A percentile compares a stretch with the other conserved stretches of the same genome.
Conservation (phyloP, 2,797 vertebrate genomes). For the Apogon hyalosoma region DNA sequence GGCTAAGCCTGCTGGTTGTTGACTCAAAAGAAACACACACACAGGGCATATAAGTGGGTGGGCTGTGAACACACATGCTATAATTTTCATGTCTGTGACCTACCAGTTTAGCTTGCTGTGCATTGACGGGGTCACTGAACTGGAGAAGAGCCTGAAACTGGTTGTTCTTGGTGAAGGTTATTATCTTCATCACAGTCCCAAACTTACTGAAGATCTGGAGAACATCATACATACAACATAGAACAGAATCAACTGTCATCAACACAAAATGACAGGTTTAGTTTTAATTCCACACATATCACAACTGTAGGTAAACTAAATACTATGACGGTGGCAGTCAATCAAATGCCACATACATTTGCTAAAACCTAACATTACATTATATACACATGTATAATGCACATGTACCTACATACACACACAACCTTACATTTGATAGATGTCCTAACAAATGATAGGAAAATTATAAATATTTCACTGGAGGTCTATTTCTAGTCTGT, state of each 20-base stretch:
- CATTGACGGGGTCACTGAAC: conserved; percentile 96
- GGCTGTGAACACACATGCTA: not conserved
- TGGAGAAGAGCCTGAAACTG: conserved; percentile 98
- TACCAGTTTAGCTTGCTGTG: conserved; percentile 98
- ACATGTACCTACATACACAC: too few relatives aligned
- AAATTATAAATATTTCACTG: not conserved
- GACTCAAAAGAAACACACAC: too few relatives aligned
- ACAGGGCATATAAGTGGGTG: not conserved
- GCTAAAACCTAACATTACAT: too few relatives aligned
- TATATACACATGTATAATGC: too few relatives aligned
- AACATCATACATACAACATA: not conserved
- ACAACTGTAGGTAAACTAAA: too few relatives aligned
- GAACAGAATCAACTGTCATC: not conserved
- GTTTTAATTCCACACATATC: too few relatives aligned
- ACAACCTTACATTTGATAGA: not conserved
- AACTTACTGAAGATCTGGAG: conserved; percentile 97
- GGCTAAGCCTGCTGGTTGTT: too few relatives aligned
- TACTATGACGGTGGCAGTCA: too few relatives aligned
- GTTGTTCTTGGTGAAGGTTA: conserved; percentile 99
- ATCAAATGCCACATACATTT: too few relatives aligned
- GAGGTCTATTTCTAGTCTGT: too few relatives aligned
- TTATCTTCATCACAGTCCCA: conserved; percentile 98
- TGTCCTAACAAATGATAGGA: not conserved
- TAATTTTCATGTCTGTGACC: conserved; percentile 46
- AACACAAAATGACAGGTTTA: not conserved